phyloP scores from a whole-genome alignment of 2,888 invertebrate genomes.

The Chloromyia formosa region DNA sequence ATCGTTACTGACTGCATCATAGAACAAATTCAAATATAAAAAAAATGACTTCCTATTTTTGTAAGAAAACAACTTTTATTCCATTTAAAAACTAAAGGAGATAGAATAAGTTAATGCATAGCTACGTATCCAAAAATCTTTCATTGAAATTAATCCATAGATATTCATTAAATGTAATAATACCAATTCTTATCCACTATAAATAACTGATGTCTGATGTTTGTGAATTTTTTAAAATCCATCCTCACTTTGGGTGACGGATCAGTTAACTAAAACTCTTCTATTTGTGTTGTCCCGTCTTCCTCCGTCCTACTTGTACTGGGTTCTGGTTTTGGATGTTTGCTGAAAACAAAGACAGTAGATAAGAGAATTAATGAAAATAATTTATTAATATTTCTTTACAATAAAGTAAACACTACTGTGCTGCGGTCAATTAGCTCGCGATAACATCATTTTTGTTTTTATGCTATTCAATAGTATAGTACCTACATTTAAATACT shows the following conservation, averaged over 20 bases:
- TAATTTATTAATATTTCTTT: no score
- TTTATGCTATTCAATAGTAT: no score
- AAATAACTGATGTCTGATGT: background rate
- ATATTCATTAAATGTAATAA: background rate
- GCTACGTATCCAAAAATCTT: background rate
- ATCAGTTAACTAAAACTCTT: background rate
- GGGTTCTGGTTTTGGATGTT: background rate
- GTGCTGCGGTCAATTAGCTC: no score
- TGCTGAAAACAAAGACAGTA: background rate
- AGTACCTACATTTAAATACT: no score
- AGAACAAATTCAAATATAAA: no score
- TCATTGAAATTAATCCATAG: background rate
- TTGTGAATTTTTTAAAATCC: background rate
- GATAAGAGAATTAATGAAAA: background rate
- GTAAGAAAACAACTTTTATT: conserved; percentile 4
- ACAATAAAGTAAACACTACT: no score
- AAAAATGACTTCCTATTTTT: background rate
- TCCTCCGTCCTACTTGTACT: background rate
- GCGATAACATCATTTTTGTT: no score
- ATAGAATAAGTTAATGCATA: background rate
- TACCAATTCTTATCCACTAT: background rate
- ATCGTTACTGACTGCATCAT: no score
- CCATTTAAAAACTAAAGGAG: background rate
- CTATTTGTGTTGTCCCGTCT: background rate
- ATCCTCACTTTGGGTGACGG: no score